phyloP scores from a whole-genome alignment of 2,888 invertebrate genomes.

The Pomacea canaliculata region DNA sequence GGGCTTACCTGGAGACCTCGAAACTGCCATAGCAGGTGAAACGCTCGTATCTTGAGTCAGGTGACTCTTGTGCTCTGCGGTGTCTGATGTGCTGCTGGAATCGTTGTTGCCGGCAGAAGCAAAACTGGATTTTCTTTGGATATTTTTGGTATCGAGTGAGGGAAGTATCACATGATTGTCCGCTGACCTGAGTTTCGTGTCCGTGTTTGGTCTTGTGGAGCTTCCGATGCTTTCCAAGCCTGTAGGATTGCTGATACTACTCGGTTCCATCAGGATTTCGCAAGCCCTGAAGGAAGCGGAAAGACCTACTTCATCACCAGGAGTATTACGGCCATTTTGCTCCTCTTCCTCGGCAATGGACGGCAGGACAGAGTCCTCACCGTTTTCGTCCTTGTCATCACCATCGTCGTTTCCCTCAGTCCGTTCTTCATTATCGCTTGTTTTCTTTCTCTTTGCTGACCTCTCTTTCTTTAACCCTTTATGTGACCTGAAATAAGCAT shows the following conservation, averaged over 20 bases:
- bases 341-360: conserved; percentile 16
- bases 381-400: background rate
- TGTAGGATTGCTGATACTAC: background rate
- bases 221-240: background rate
- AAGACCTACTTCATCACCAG: background rate
- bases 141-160: background rate
- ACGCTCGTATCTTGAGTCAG: too few relatives aligned
- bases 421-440: background rate
- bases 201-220: background rate
- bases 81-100: background rate
- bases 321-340: background rate
- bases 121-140: background rate
- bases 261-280: background rate
- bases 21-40: too few relatives aligned
- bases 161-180: background rate
- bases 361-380: background rate
- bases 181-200: background rate
- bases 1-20: too few relatives aligned
- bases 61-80: background rate
- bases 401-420: background rate
- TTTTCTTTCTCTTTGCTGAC: background rate
- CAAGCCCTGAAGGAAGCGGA: background rate
- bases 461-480: background rate
- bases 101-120: background rate
- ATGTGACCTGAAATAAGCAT: conserved; percentile 7